Evolutionary conservation across 2,888 invertebrate genomes (phyloP).

Genomic region (Cryptocephalus primarius): DNA sequence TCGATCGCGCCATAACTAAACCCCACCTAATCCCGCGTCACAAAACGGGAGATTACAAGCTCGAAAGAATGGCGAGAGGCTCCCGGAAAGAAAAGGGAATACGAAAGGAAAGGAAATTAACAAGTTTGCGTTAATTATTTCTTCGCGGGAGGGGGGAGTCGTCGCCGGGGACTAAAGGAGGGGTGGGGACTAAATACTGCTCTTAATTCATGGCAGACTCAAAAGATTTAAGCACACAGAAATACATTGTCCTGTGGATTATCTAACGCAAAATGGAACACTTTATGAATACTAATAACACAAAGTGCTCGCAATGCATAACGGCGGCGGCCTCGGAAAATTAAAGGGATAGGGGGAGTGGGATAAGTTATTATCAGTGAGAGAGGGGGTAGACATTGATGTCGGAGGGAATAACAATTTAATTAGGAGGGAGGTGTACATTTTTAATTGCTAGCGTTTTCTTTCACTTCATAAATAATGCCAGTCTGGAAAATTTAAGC

Average conservation of each 20-base stretch:
- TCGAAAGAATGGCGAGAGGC: too few relatives aligned
- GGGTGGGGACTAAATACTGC: background rate
- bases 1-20: too few relatives aligned
- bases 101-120: too few relatives aligned
- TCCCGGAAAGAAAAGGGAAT: too few relatives aligned
- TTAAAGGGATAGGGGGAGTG: background rate
- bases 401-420: too few relatives aligned
- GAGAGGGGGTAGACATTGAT: background rate
- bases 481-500: too few relatives aligned
- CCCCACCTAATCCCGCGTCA: too few relatives aligned
- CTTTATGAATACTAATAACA: slow-evolving; percentile 6
- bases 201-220: slow-evolving; percentile 1
- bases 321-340: background rate
- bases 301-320: background rate
- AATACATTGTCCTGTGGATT: slow-evolving; percentile 3
- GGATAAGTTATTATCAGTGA: background rate
- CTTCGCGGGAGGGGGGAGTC: background rate
- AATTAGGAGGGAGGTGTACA: too few relatives aligned
- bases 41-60: too few relatives aligned
- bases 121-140: background rate
- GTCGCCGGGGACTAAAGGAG: background rate
- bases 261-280: slow-evolving; percentile 1
- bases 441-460: too few relatives aligned
- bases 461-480: too few relatives aligned
- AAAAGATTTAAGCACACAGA: slow-evolving; percentile 1